Conservation (phyloP, 2,888 invertebrate genomes). For the Rhogogaster chlorosoma region DNA sequence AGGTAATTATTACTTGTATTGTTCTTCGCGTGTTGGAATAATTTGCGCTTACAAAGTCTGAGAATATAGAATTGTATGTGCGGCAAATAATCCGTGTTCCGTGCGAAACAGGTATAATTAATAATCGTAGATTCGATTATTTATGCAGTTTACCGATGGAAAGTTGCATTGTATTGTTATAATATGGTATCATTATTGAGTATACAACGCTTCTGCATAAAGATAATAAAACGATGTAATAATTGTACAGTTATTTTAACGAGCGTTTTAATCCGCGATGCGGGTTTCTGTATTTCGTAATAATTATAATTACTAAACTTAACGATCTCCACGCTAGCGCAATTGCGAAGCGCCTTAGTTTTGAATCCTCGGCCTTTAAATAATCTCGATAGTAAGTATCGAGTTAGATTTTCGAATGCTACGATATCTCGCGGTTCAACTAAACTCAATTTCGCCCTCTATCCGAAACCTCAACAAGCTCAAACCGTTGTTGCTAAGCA, state of each 20-base stretch:
- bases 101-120: neutral
- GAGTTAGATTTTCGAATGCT: neutral
- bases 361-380: neutral
- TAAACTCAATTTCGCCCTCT: neutral
- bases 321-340: neutral
- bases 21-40: neutral
- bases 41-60: neutral
- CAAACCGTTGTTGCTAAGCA: conserved; percentile 22
- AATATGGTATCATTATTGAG: neutral
- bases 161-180: neutral
- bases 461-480: neutral
- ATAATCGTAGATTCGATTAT: neutral
- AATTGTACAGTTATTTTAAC: neutral
- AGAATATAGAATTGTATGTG: neutral
- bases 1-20: neutral
- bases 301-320: conserved; percentile 9
- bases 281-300: conserved; percentile 15
- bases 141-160: neutral
- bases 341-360: neutral
- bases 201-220: neutral
- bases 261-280: neutral
- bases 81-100: neutral
- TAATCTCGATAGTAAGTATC: conserved; percentile 28
- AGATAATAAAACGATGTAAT: neutral
- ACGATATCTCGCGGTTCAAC: neutral